Percentiles rank a stretch among this genome's conserved stretches.
Conservation (phyloP, 2,888 invertebrate species). For the Globia sparganii region DNA sequence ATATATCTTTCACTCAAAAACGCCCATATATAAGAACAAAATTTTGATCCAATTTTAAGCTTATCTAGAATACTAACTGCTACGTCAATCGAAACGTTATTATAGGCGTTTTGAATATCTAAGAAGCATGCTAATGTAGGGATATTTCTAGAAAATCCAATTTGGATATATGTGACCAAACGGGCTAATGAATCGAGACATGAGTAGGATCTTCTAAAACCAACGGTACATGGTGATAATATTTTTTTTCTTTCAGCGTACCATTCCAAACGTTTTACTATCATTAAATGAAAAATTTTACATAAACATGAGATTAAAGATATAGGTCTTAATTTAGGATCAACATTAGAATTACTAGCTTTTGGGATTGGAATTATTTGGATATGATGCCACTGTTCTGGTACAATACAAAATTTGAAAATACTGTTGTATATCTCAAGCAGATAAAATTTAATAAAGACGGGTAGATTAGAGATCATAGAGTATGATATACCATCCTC, state of each 20-base stretch:
- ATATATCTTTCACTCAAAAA: neutral
- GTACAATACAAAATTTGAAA: neutral
- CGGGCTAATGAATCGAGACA: neutral
- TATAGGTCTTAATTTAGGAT: neutral
- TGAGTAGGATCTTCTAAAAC: neutral
- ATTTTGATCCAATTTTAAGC: neutral
- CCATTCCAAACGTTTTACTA: neutral
- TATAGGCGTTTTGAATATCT: conserved; percentile 4
- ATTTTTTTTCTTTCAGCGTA: neutral
- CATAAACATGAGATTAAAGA: neutral
- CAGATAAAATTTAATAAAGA: too few relatives aligned
- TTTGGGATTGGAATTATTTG: neutral
- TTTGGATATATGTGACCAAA: neutral
- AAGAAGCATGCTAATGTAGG: neutral
- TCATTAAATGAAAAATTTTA: neutral
- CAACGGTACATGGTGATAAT: neutral
- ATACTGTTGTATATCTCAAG: neutral
- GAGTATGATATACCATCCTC: too few relatives aligned
- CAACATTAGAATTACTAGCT: neutral
- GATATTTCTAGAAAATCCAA: neutral
- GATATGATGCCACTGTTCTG: neutral
- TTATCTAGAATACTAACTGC: neutral
- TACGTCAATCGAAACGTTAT: neutral
- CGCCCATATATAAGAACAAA: neutral
- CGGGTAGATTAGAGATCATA: too few relatives aligned